Percentiles rank a stretch among this genome's conserved stretches.
These are phyloP conservation scores for Thaumetopoea pityocampa DNA, from an alignment of 1,140 invertebrate genomes.

Conservation along the genomic window DNA sequence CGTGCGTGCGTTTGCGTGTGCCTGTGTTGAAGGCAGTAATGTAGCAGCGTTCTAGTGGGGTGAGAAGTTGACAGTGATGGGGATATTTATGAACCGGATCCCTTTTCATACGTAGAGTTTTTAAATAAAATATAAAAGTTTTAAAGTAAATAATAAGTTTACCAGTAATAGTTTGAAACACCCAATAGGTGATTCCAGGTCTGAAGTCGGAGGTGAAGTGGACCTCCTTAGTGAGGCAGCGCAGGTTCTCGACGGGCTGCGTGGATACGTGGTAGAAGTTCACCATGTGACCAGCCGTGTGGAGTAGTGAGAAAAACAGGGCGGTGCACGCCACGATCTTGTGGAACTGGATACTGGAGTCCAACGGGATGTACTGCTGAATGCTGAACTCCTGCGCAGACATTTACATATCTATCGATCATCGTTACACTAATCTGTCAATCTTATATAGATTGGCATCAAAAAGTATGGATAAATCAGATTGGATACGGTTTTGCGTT, in stretches of 20 bases:
- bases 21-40: no score
- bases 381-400: constrained; percentile 88
- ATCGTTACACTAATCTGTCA: not conserved
- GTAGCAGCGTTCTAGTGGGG: no score
- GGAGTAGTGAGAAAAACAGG: constrained; percentile 93
- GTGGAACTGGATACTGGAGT: constrained; percentile 98
- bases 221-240: constrained; percentile 96
- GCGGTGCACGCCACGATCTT: constrained; percentile 98
- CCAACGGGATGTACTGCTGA: constrained; percentile 98
- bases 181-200: constrained; percentile 94
- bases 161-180: constrained; percentile 97
- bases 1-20: no score
- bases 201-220: constrained; percentile 94
- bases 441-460: not conserved
- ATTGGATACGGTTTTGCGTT: no score
- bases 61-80: no score
- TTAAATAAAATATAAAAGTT: constrained; percentile 2
- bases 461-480: constrained; percentile 2
- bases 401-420: not conserved
- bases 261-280: constrained; percentile 99
- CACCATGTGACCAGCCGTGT: constrained; percentile 97
- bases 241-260: constrained; percentile 94
- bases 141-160: constrained; percentile 24
- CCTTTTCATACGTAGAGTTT: no score
- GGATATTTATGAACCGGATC: no score